Evolutionary conservation across 2,113 vertebrate species (phyloP).

Genomic region (Eolophus roseicapilla): DNA sequence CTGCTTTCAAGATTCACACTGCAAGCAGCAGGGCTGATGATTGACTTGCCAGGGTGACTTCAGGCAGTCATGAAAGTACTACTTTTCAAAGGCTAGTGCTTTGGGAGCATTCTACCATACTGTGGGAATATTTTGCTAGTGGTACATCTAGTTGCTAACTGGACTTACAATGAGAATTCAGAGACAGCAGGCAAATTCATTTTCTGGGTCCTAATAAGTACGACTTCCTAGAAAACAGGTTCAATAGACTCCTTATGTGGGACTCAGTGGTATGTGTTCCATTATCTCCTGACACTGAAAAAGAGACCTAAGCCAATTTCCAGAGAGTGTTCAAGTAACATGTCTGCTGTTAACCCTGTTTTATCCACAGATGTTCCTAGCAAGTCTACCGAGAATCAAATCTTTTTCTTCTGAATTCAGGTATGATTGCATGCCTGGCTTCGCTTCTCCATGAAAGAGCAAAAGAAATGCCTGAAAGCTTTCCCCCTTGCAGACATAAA

Average conservation of each 20-base stretch:
- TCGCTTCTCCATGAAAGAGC: background rate
- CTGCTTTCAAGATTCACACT: slow-evolving; percentile 31
- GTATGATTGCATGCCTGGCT: background rate
- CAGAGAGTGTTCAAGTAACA: background rate
- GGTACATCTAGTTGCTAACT: background rate
- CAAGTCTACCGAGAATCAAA: background rate
- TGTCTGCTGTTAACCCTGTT: slow-evolving; percentile 39
- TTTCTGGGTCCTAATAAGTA: background rate
- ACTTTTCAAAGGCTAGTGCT: slow-evolving; percentile 36
- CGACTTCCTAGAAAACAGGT: slow-evolving; percentile 24
- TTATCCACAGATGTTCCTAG: background rate
- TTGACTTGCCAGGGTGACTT: slow-evolving; percentile 45
- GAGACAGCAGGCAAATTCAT: background rate
- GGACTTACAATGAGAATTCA: background rate
- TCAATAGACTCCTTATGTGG: background rate
- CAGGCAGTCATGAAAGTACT: slow-evolving; percentile 40
- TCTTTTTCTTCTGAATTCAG: slow-evolving; percentile 19
- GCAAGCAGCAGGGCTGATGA: slow-evolving; percentile 48
- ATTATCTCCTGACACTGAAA: background rate
- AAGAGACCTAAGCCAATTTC: background rate
- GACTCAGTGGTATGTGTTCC: background rate
- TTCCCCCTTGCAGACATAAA: background rate
- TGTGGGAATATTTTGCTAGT: background rate
- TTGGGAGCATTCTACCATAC: background rate
- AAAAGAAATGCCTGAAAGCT: background rate